Evolutionary conservation across 2,888 invertebrate genomes (phyloP).

Genomic region (Rotaria macrura): DNA sequence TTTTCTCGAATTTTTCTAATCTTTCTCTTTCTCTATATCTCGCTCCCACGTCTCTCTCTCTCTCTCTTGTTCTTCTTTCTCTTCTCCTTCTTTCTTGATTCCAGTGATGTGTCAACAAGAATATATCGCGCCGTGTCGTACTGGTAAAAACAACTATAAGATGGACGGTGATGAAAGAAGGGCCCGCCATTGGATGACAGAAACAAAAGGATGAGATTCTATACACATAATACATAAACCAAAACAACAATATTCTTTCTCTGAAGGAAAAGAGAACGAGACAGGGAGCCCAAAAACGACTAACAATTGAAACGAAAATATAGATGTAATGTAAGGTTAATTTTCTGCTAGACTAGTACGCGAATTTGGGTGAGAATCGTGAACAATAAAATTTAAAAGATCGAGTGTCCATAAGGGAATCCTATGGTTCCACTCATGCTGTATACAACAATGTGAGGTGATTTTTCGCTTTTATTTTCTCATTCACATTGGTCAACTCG

Average conservation of each 20-base stretch:
- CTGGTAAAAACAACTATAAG: neutral
- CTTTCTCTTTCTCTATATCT: too few relatives aligned
- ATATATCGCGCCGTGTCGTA: neutral
- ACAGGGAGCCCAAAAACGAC: neutral
- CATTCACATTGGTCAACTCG: neutral
- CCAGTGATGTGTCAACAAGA: neutral
- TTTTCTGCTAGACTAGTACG: neutral
- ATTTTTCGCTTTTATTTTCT: neutral
- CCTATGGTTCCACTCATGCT: neutral
- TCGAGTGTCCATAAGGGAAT: neutral
- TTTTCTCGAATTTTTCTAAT: neutral
- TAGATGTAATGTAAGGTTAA: neutral
- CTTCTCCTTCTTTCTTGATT: neutral
- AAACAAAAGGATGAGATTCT: neutral
- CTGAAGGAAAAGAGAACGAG: neutral
- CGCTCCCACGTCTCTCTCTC: neutral
- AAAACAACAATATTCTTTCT: neutral
- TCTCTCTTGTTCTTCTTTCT: neutral
- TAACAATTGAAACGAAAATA: neutral
- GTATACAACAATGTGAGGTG: neutral
- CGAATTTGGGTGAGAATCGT: neutral
- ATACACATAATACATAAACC: slow-evolving; percentile 1
- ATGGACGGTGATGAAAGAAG: slow-evolving; percentile 6
- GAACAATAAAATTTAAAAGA: neutral
- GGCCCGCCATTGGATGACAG: neutral